Evolutionary conservation across 2,113 vertebrate species (phyloP), one percentile per base, ranked within the genome.

Genomic region (Sterrhoptilus dennistouni): DNA sequence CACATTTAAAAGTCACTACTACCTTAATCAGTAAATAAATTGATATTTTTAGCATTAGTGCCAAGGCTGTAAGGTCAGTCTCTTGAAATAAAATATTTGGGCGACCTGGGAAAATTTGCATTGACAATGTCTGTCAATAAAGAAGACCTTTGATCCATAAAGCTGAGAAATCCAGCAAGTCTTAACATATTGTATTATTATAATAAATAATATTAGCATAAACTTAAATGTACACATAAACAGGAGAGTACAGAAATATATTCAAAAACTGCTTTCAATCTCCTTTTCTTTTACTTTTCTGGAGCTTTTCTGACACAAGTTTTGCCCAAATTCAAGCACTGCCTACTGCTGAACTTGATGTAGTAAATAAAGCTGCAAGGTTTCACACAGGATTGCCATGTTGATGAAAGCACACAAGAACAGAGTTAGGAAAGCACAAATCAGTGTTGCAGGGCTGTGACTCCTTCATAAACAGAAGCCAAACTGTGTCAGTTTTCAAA

Each of bases 381-480:
- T 90, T 96, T 95, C 93, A 83, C 74, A 96, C 23, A 7, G 90
- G 75, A 94, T 88, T 89, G 78, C 91, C 95, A 87, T 59, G 3
- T 91, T 95, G 93, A 53, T 93, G 65, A 95, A 96, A 97, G 96
- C 74, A 90, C 87, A 72, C 83, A 66, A 65, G 93, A 91, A 95
- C 8, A 83, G 87, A 95, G 90, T 81, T 93, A 97, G 93, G 65
- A 94, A 96, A 94, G 89, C 53, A 3, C 44, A 84, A 91, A 83
- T 83, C 79, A 91, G 68, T 80, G 93, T 86, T 97, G 92, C 95
- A 92, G 96, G 91, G 91, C 93, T 71, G 57, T 63, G 84, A 96
- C 95, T 97, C 96, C 83, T 97, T 93, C 90, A 77, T 66, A 95
- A 93, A 96, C 93, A 96, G 91, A 96, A 97, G 96, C 93, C 96